Percentiles rank a stretch among this genome's conserved stretches.
Conservation (phyloP, 2,113 vertebrate species). For the Cochlearius cochlearius region DNA sequence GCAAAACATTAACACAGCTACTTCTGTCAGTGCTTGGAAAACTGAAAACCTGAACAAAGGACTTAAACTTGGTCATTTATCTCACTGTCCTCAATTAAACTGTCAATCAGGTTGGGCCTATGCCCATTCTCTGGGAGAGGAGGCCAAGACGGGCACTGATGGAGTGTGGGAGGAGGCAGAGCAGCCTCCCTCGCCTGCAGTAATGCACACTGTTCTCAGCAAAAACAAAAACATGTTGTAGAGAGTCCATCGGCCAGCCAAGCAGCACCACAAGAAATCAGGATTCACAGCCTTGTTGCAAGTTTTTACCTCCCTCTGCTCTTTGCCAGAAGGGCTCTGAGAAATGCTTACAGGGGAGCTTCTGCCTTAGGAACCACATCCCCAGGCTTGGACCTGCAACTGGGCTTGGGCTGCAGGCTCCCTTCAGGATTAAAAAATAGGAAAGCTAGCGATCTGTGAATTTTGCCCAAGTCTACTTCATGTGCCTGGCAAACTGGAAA, state of each 20-base stretch:
- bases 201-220: neutral
- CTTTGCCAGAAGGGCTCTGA: neutral
- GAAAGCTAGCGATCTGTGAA: fast-evolving
- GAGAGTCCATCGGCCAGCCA: too few species aligned
- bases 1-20: neutral
- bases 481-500: neutral
- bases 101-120: neutral
- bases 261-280: fast-evolving
- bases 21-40: neutral
- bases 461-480: too few species aligned
- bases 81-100: neutral
- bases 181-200: neutral
- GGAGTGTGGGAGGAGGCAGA: neutral
- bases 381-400: too few species aligned
- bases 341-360: fast-evolving
- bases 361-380: neutral
- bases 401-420: too few species aligned
- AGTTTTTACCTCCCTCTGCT: neutral
- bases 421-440: fast-evolving
- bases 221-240: fast-evolving
- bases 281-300: neutral
- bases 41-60: neutral
- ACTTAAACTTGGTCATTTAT: neutral
- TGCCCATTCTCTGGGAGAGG: neutral
- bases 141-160: neutral